Base-by-base conservation (phyloP, 2,888 invertebrate genomes). In the Epirrhoe alternata region DNA sequence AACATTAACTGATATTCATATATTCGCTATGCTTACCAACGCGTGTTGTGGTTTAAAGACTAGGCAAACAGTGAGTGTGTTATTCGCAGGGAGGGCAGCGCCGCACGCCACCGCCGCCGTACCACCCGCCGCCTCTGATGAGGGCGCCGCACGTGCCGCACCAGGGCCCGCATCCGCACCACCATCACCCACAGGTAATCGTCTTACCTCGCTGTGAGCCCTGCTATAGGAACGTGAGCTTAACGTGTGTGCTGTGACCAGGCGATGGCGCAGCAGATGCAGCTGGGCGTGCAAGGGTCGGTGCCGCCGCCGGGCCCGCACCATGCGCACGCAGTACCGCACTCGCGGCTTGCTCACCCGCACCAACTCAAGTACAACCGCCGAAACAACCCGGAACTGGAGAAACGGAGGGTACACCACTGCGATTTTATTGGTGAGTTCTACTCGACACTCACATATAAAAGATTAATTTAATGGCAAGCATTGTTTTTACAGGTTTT, bases 311-410 rank as follows among this genome's bases (percentile, higher is more conserved):
- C 69, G 8, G 57, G 5, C 66, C 78, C 70, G 58, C 78, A 75
- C 69, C 73, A 76, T 56, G 80, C 74, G 68, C 80, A 79, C 65
- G 72, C 80, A 35, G 75, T 84, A 47, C 84, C 77, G 30, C 88
- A 92, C 78, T 80, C 90, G 42, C 83, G 91, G 8, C 86, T 91
- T 5, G 83, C 86, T 33, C 87, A 84, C 31, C 87, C 83, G 61
- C 83, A 80, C 71, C 85, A 92, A 33, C 86, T 94, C 72, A 97
- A 97, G 84, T 98, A 98, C 93, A 99, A 99, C 94, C 94, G 99
- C 74, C 95, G 98, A 84, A 99, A 99, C 90, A 99, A 99, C 92
- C 99, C 99, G 0, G 99, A 99, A 87, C 92, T 99, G 78, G 99
- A 99, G 89, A 99, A 99, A 89, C 94, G 99, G 77, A 94, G 99